These are phyloP conservation scores for Dolichopus griseipennis DNA, from an alignment of 2,888 invertebrate genomes.

Conservation along the genomic window DNA sequence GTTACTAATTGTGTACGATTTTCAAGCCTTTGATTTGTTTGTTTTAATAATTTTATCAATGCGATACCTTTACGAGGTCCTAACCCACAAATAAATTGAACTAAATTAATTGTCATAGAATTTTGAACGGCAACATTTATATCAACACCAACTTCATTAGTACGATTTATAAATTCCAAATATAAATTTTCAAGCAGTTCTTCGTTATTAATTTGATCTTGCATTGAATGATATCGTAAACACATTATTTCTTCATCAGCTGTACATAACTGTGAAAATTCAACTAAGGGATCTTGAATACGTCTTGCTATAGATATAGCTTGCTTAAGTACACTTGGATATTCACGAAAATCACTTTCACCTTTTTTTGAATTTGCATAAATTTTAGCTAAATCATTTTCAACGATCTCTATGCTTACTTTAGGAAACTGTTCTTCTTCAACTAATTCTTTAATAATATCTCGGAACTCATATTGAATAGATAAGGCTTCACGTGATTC, in stretches of 20 bases:
- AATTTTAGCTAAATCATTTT: constrained; percentile 87
- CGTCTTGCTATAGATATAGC: constrained; percentile 88
- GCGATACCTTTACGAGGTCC: constrained; percentile 92
- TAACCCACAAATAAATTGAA: constrained; percentile 95
- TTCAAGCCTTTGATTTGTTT: constrained; percentile 84
- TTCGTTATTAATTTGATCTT: constrained; percentile 74
- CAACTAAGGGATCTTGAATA: constrained; percentile 91
- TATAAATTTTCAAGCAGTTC: constrained; percentile 76
- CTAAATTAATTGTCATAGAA: constrained; percentile 74
- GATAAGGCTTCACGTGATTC: constrained; percentile 81
- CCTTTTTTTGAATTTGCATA: constrained; percentile 88
- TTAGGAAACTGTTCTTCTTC: constrained; percentile 80
- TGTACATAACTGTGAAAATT: constrained; percentile 92
- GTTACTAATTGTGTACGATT: constrained; percentile 93
- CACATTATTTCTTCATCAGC: constrained; percentile 95
- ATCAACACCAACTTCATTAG: constrained; percentile 97
- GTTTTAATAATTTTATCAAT: constrained; percentile 74
- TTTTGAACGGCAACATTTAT: constrained; percentile 88
- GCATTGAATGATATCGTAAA: constrained; percentile 79
- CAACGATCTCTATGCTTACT: constrained; percentile 83
- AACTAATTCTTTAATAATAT: constrained; percentile 61
- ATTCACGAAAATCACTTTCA: constrained; percentile 73
- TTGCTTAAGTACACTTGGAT: constrained; percentile 81
- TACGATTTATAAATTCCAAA: constrained; percentile 85
- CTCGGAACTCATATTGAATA: constrained; percentile 69